Conservation (phyloP, 2,113 vertebrate species). For the Mormoops blainvillei region DNA sequence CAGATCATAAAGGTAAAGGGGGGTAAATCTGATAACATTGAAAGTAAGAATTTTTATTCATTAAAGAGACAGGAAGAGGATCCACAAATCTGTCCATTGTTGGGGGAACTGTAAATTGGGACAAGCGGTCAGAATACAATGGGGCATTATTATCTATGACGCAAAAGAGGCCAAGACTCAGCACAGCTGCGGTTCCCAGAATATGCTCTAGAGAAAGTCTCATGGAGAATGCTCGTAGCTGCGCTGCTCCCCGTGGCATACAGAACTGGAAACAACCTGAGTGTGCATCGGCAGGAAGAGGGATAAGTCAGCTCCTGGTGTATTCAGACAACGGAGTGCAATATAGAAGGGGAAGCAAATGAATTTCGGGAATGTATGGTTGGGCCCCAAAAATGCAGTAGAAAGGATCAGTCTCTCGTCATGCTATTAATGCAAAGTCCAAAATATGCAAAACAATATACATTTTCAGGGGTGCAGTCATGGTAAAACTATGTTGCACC, state of each 20-base stretch:
- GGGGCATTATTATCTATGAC: neutral
- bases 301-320: neutral
- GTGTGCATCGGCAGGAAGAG: neutral
- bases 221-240: neutral
- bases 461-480: neutral
- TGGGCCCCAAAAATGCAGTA: neutral
- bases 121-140: neutral
- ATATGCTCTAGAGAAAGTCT: neutral
- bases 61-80: neutral
- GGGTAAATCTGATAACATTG: neutral
- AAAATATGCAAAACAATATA: neutral
- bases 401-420: neutral
- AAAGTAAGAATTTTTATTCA: neutral
- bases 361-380: neutral
- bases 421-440: neutral
- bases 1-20: neutral
- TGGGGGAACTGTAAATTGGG: neutral
- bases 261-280: neutral
- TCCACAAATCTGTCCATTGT: neutral
- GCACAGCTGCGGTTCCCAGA: rapidly evolving
- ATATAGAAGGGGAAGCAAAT: neutral
- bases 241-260: neutral
- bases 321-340: neutral
- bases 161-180: too few species aligned
- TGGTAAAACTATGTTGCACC: neutral